Percentiles rank a stretch among this genome's conserved stretches.
Evolutionary conservation across 2,113 vertebrate genomes (phyloP).

Genomic region (Pachyramphus minor): DNA sequence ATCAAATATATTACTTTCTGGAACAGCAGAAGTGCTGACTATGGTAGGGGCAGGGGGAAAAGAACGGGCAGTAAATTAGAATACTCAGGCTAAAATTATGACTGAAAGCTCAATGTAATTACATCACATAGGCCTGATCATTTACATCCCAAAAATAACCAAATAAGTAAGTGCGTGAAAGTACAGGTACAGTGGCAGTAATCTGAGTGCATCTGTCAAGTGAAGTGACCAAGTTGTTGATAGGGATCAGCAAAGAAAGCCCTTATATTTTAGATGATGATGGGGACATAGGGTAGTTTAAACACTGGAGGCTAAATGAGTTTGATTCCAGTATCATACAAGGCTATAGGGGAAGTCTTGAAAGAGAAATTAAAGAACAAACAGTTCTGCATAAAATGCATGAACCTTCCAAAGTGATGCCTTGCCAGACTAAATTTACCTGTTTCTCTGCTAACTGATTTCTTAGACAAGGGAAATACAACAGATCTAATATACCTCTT

Average conservation of each 20-base stretch:
- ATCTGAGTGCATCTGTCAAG: neutral
- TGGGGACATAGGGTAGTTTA: neutral
- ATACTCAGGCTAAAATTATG: neutral
- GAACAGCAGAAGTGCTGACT: neutral
- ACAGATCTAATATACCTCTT: neutral
- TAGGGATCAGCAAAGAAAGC: neutral
- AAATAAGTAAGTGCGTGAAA: neutral
- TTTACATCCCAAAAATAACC: neutral
- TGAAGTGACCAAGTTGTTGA: neutral
- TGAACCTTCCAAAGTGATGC: neutral
- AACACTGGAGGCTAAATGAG: neutral
- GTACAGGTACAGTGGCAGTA: neutral
- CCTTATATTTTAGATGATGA: neutral
- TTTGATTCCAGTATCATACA: accelerated
- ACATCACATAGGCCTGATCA: neutral
- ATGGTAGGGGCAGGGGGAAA: neutral
- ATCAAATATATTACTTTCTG: neutral
- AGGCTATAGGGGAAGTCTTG: neutral
- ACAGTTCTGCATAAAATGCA: accelerated
- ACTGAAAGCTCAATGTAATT: neutral
- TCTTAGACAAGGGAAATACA: neutral
- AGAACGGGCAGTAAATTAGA: neutral
- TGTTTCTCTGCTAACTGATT: neutral
- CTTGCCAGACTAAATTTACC: neutral
- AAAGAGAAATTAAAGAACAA: neutral